These are phyloP conservation scores for Adineta ricciae DNA, from an alignment of 2,888 invertebrate genomes.

Conservation along the genomic window DNA sequence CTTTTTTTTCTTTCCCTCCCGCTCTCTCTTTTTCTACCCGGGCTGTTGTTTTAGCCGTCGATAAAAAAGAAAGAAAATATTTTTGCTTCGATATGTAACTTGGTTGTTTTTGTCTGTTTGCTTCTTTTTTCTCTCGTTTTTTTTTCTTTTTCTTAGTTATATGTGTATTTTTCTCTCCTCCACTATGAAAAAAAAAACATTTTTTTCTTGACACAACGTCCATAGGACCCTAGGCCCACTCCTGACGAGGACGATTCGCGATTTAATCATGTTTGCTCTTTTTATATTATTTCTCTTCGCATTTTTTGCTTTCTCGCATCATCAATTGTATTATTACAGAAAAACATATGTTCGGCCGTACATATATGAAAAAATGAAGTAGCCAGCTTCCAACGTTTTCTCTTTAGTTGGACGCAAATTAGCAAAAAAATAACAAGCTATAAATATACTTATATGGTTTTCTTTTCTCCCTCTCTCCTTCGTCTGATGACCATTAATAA, in stretches of 20 bases:
- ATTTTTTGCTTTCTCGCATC: not conserved
- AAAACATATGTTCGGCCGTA: not conserved
- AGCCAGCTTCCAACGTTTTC: not conserved
- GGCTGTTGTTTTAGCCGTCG: not conserved
- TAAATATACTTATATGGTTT: not conserved
- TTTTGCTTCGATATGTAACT: not conserved
- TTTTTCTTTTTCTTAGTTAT: too few relatives aligned
- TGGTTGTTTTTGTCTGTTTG: slow-evolving; percentile 3
- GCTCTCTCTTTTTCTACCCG: not conserved
- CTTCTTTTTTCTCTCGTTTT: not conserved
- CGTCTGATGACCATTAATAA: not conserved
- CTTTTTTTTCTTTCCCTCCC: not conserved
- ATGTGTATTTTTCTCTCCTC: not conserved
- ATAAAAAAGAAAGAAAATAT: not conserved
- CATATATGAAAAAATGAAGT: not conserved
- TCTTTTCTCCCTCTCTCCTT: not conserved
- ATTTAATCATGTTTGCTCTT: not conserved
- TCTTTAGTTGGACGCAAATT: not conserved
- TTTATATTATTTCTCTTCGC: not conserved
- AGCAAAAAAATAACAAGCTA: not conserved
- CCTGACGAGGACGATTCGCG: not conserved
- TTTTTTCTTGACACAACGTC: not conserved
- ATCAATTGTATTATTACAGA: not conserved
- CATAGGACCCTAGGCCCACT: not conserved
- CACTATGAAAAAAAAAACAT: not conserved